Conservation (phyloP, 2,888 invertebrate genomes). For the Gerris lacustris region DNA sequence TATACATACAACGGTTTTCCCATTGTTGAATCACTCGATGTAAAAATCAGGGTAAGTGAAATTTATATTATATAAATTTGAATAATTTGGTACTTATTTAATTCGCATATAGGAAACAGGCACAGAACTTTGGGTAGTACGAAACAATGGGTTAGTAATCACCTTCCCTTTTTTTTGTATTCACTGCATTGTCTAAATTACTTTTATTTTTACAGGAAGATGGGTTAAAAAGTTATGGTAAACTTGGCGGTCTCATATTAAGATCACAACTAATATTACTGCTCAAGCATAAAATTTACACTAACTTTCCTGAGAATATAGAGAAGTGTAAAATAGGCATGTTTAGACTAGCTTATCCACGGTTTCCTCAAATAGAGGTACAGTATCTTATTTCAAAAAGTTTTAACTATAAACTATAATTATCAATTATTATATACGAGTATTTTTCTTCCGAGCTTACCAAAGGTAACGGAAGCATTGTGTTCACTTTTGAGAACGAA, state of each 20-base stretch:
- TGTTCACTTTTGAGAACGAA: too few species aligned
- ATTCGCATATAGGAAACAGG: too few species aligned
- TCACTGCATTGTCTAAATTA: too few species aligned
- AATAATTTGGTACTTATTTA: too few species aligned
- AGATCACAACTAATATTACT: slow-evolving; percentile 85
- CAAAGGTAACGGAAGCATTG: too few species aligned
- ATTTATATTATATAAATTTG: not conserved
- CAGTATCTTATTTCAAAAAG: not conserved
- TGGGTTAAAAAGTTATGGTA: slow-evolving; percentile 57
- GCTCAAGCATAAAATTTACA: slow-evolving; percentile 69
- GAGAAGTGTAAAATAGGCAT: slow-evolving; percentile 47
- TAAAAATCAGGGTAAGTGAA: not conserved
- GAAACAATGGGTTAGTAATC: too few species aligned
- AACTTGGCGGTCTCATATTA: slow-evolving; percentile 78
- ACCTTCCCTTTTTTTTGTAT: too few species aligned
- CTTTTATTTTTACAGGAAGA: slow-evolving; percentile 37
- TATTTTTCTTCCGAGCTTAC: too few species aligned
- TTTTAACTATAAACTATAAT: too few species aligned
- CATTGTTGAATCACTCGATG: slow-evolving; percentile 51
- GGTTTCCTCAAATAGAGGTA: slow-evolving; percentile 70
- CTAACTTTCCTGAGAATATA: slow-evolving; percentile 71
- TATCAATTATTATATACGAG: too few species aligned
- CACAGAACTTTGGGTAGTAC: too few species aligned
- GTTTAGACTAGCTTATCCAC: slow-evolving; percentile 80
- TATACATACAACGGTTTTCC: slow-evolving; percentile 92